These are phyloP conservation scores for Chloroceryle aenea DNA, from an alignment of 2,113 vertebrate genomes.

Conservation along the genomic window DNA sequence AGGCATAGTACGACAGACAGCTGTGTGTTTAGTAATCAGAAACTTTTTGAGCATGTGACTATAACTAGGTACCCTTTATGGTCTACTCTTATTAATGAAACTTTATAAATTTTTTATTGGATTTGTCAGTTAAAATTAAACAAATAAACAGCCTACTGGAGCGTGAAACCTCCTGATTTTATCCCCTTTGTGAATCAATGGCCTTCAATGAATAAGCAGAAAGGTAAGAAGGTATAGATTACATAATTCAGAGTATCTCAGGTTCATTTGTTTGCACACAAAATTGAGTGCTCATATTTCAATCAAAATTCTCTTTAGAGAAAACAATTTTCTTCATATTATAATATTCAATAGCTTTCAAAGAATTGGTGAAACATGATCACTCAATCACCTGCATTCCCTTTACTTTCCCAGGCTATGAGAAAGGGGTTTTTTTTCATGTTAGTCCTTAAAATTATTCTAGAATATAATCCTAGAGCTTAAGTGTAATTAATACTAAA, in stretches of 20 bases:
- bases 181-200: neutral
- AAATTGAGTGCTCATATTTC: constrained; percentile 64
- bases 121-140: constrained; percentile 37
- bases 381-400: constrained; percentile 70
- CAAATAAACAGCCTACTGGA: constrained; percentile 27
- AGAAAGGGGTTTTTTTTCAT: constrained; percentile 52
- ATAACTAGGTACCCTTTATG: neutral
- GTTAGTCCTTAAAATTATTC: constrained; percentile 71
- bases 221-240: neutral
- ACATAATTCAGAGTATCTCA: neutral
- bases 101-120: constrained; percentile 20
- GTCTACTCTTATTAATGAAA: constrained; percentile 28
- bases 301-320: constrained; percentile 61
- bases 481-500: constrained; percentile 76
- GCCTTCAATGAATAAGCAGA: constrained; percentile 8
- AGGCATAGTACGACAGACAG: neutral
- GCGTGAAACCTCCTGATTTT: neutral
- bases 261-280: constrained; percentile 13
- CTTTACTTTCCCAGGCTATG: constrained; percentile 77
- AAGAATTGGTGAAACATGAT: constrained; percentile 67
- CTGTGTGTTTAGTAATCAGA: neutral
- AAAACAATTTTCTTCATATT: constrained; percentile 57
- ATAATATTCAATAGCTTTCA: constrained; percentile 64
- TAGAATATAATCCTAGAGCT: constrained; percentile 71
- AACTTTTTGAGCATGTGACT: neutral